A percentile compares a stretch with the other conserved stretches of the same genome.
Evolutionary conservation across 2,113 vertebrate genomes (phyloP).

Genomic region (Neogale vison): DNA sequence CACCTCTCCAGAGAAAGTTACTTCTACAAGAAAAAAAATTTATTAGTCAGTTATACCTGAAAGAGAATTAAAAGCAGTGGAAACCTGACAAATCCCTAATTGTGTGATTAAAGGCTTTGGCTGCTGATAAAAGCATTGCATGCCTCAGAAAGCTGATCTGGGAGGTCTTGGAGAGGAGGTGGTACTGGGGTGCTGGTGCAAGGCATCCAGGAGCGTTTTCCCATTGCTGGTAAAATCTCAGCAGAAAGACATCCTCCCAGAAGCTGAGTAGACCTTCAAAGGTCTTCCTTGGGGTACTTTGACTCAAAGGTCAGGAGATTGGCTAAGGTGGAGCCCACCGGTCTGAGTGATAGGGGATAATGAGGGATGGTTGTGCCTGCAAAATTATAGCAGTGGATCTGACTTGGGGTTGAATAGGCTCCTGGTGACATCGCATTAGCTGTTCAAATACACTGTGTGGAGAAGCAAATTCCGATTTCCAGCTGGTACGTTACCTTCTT

Average conservation of each 20-base stretch:
- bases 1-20: neutral
- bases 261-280: neutral
- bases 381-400: neutral
- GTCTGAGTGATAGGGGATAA: neutral
- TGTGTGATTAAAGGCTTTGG: slow-evolving; percentile 54
- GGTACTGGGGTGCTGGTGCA: neutral
- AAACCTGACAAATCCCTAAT: neutral
- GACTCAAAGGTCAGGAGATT: neutral
- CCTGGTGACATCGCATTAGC: neutral
- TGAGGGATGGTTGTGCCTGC: neutral
- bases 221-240: neutral
- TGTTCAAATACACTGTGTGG: neutral
- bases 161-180: neutral
- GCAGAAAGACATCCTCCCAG: neutral
- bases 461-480: neutral
- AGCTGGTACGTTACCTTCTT: neutral
- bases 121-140: slow-evolving; percentile 16
- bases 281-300: neutral
- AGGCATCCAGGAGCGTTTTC: neutral
- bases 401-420: neutral
- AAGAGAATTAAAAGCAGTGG: neutral
- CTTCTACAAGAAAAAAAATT: slow-evolving; percentile 16
- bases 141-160: neutral
- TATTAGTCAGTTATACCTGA: slow-evolving; percentile 10
- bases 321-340: neutral